Evolutionary conservation across 2,797 vertebrate species (phyloP).

Genomic region (Mionectes olivaceus): DNA sequence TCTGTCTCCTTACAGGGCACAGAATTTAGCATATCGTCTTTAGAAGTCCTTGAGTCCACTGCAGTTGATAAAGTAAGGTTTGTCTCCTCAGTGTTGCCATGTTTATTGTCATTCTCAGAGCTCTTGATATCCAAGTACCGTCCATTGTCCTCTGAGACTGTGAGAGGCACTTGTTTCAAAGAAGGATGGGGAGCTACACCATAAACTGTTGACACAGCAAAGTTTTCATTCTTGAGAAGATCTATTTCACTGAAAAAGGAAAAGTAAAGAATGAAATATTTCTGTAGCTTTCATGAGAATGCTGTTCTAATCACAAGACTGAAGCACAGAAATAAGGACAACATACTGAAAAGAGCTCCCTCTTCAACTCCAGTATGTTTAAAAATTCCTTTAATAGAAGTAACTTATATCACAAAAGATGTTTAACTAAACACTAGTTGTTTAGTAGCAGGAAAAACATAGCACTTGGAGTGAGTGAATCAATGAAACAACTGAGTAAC

Average conservation of each 20-base stretch:
- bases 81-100: conserved; percentile 55
- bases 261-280: background rate
- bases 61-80: conserved; percentile 58
- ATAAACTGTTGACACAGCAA: conserved; percentile 74
- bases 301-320: background rate
- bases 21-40: conserved; percentile 71
- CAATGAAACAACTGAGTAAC: background rate
- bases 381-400: background rate
- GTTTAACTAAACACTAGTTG: background rate
- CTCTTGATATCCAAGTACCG: conserved; percentile 87
- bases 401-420: background rate
- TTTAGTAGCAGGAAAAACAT: background rate
- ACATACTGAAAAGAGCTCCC: background rate
- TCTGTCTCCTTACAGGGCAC: conserved; percentile 77
- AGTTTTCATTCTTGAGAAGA: conserved; percentile 86
- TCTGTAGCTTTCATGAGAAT: background rate
- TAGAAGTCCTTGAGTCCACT: conserved; percentile 65
- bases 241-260: conserved; percentile 89
- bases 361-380: background rate
- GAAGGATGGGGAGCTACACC: conserved; percentile 76
- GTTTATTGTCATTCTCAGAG: conserved; percentile 71
- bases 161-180: conserved; percentile 75
- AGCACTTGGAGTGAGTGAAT: background rate
- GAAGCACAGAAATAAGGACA: background rate
- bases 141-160: conserved; percentile 85